These are phyloP conservation scores for Tenrec ecaudatus DNA, from an alignment of 2,113 vertebrate species.

Conservation along the genomic window DNA sequence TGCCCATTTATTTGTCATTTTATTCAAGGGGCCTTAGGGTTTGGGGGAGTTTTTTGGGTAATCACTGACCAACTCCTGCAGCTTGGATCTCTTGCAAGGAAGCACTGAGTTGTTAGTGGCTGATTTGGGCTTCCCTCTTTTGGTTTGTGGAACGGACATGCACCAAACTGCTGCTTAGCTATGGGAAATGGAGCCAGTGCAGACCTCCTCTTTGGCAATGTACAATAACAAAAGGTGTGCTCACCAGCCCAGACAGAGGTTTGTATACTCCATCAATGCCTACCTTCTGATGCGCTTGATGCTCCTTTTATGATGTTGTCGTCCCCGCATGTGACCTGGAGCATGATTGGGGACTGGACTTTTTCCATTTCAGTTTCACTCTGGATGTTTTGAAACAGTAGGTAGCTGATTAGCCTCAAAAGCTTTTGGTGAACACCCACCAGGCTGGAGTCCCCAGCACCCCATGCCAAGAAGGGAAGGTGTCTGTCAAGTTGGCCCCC, in stretches of 20 bases:
- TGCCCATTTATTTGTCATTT: slow-evolving; percentile 57
- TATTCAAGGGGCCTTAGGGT: slow-evolving; percentile 46
- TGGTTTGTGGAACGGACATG: neutral
- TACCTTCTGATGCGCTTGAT: slow-evolving; percentile 33
- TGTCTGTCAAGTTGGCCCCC: slow-evolving; percentile 55
- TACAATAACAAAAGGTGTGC: slow-evolving; percentile 55
- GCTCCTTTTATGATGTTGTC: slow-evolving; percentile 52
- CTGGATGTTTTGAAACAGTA: neutral
- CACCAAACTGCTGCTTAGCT: slow-evolving; percentile 34
- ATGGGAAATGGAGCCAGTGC: slow-evolving; percentile 12
- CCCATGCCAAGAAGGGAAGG: slow-evolving; percentile 5
- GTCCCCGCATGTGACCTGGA: slow-evolving; percentile 41
- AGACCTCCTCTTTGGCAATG: slow-evolving; percentile 43
- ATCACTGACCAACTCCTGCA: slow-evolving; percentile 59
- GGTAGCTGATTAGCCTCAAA: neutral
- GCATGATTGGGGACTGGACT: neutral
- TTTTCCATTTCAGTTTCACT: slow-evolving; percentile 56
- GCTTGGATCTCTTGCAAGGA: slow-evolving; percentile 60
- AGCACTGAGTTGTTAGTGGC: slow-evolving; percentile 37
- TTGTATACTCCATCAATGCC: slow-evolving; percentile 49
- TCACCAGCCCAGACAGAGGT: slow-evolving; percentile 19
- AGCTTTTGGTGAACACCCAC: slow-evolving; percentile 42
- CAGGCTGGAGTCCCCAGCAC: slow-evolving; percentile 1
- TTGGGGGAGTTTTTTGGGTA: slow-evolving; percentile 36
- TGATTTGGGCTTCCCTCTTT: slow-evolving; percentile 42